Evolutionary conservation across 2,113 vertebrate genomes (phyloP).

Genomic region (Colinus virginianus): DNA sequence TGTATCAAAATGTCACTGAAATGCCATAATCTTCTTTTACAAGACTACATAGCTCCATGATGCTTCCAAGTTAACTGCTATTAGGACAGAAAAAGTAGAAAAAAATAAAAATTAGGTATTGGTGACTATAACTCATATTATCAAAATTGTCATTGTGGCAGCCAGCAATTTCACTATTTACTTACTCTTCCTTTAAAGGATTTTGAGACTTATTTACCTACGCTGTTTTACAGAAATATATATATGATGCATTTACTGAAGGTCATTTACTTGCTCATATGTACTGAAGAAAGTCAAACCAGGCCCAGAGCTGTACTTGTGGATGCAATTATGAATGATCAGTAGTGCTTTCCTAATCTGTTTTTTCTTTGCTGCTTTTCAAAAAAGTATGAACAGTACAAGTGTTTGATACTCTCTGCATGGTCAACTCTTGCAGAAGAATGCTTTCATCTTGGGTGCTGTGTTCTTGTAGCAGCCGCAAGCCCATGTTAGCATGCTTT

Average conservation of each 20-base stretch:
- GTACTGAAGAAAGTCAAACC: neutral
- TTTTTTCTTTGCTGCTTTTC: neutral
- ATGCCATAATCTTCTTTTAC: neutral
- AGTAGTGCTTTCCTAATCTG: neutral
- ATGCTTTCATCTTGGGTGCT: rapidly evolving
- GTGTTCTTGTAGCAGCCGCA: neutral
- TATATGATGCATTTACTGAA: neutral
- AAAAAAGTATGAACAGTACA: neutral
- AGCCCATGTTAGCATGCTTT: rapidly evolving
- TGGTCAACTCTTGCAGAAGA: neutral
- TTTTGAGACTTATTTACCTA: neutral
- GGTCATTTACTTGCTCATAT: neutral
- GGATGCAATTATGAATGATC: neutral
- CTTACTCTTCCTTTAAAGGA: neutral
- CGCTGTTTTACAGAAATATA: neutral
- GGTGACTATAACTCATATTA: neutral
- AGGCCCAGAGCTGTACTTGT: neutral
- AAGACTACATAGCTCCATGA: rapidly evolving
- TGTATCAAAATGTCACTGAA: neutral
- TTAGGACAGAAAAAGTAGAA: neutral
- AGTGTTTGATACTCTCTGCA: rapidly evolving
- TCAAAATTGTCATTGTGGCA: neutral
- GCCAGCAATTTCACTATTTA: neutral
- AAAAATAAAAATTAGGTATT: rapidly evolving
- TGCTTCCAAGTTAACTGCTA: neutral